A percentile compares a stretch with the other conserved stretches of the same genome.
Conservation (phyloP, 2,797 vertebrate genomes). For the Falco naumanni region DNA sequence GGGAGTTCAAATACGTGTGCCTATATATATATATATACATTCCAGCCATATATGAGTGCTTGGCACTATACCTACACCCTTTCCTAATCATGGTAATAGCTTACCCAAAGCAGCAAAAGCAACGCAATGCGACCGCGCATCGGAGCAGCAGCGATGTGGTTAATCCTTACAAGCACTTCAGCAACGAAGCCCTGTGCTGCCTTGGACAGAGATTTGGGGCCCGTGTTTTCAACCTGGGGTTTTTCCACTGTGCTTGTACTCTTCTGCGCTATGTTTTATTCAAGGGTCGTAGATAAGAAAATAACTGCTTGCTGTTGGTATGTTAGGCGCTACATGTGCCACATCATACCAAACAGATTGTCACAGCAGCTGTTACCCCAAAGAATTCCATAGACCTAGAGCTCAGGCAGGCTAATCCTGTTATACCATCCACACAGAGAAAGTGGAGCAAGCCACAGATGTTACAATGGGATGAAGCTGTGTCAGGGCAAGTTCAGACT, state of each 20-base stretch:
- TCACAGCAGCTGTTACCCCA: too few species aligned
- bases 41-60: neutral
- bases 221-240: neutral
- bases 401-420: too few species aligned
- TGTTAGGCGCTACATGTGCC: neutral
- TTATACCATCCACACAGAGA: too few species aligned
- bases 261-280: neutral
- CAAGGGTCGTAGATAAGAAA: neutral
- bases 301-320: neutral
- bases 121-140: neutral
- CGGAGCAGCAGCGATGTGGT: neutral
- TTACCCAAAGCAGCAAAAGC: neutral
- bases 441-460: too few species aligned
- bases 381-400: too few species aligned
- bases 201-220: neutral
- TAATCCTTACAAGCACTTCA: neutral
- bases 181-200: neutral
- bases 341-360: neutral
- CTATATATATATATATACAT: neutral
- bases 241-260: neutral
- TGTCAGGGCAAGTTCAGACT: too few species aligned
- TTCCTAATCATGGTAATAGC: neutral
- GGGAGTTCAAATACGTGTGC: neutral
- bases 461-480: too few species aligned
- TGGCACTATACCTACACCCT: neutral